Conservation (phyloP, 2,797 vertebrate genomes). For the Clarias fuscus region DNA sequence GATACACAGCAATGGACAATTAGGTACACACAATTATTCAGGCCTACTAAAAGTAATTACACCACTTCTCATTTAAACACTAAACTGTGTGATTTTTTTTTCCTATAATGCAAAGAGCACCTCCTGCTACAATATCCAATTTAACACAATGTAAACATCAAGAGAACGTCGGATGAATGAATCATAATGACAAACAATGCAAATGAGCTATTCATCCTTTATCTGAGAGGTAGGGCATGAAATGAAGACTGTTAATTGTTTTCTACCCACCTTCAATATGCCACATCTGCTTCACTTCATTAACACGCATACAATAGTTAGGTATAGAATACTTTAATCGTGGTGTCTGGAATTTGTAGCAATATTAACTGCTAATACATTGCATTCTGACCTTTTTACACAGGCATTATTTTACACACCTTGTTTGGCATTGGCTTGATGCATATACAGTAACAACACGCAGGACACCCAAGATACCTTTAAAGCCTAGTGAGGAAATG, state of each 20-base stretch:
- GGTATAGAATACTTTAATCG: background rate
- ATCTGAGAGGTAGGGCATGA: slow-evolving; percentile 9
- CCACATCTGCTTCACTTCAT: slow-evolving; percentile 14
- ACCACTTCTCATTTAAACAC: slow-evolving; percentile 12
- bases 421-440: background rate
- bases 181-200: slow-evolving; percentile 38
- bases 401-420: background rate
- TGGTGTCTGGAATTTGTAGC: background rate
- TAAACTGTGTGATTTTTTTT: background rate
- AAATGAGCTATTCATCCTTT: slow-evolving; percentile 31
- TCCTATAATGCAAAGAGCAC: background rate
- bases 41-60: background rate
- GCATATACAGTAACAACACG: background rate
- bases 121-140: slow-evolving; percentile 22
- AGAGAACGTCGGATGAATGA: slow-evolving; percentile 30
- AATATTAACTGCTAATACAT: background rate
- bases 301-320: background rate
- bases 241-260: slow-evolving; percentile 8
- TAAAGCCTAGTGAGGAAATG: background rate
- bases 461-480: background rate
- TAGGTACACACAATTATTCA: slow-evolving; percentile 10
- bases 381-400: background rate
- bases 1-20: slow-evolving; percentile 15
- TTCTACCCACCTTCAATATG: slow-evolving; percentile 12
- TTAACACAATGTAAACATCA: slow-evolving; percentile 38